A percentile compares a stretch with the other conserved stretches of the same genome.
Conservation (phyloP, 2,797 vertebrate species). For the Silurus lanzhouensis region DNA sequence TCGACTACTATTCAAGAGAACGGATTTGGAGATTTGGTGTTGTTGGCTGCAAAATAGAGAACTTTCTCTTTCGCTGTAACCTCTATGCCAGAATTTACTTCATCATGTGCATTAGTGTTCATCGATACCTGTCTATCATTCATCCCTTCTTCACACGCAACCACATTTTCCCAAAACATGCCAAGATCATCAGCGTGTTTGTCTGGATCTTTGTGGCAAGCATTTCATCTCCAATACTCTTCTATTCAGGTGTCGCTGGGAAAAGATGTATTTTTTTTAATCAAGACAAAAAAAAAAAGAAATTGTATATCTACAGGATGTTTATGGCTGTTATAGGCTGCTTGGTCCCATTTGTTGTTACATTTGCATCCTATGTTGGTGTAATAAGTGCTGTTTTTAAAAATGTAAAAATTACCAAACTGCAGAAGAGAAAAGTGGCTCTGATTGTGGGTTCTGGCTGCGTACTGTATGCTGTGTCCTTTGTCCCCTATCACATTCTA, state of each 20-base stretch:
- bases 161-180: no score
- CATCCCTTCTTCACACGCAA: no score
- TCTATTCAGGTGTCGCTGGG: conserved; percentile 57
- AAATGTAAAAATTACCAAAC: conserved; percentile 64
- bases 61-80: no score
- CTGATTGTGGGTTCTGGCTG: conserved; percentile 71
- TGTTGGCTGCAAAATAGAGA: no score
- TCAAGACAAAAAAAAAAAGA: background rate
- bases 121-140: no score
- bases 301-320: conserved; percentile 65
- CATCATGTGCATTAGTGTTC: no score
- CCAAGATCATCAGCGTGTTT: no score
- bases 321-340: conserved; percentile 72
- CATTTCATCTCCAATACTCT: conserved; percentile 72
- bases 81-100: no score
- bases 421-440: conserved; percentile 75
- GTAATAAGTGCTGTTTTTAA: conserved; percentile 69
- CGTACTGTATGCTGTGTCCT: conserved; percentile 76
- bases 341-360: conserved; percentile 77
- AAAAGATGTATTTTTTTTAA: rapidly evolving
- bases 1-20: no score
- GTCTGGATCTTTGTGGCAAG: conserved; percentile 70
- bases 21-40: no score
- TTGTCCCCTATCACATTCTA: conserved; percentile 77
- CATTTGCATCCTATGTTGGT: conserved; percentile 71